These are phyloP conservation scores for Drosophila paramelanica DNA, from an alignment of 2,888 invertebrate species.

Conservation along the genomic window DNA sequence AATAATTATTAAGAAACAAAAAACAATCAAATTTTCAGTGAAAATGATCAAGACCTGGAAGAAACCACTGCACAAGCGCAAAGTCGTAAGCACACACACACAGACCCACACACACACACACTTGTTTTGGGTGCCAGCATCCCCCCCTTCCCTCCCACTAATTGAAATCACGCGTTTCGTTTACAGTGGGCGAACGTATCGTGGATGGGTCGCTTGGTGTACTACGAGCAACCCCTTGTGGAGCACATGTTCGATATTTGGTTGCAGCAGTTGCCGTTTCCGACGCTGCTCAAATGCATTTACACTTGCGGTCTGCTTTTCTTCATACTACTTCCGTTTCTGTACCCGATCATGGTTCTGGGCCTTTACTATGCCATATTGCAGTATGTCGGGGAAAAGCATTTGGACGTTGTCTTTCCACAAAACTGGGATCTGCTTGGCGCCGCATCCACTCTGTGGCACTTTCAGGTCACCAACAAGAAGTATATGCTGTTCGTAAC, in stretches of 20 bases:
- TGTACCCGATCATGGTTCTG: constrained; percentile 59
- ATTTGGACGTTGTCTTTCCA: constrained; percentile 41
- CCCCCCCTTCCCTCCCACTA: not conserved
- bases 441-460: constrained; percentile 42
- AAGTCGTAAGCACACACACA: constrained; percentile 62
- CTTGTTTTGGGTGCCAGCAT: not conserved
- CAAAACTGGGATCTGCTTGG: constrained; percentile 60
- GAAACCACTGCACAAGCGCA: constrained; percentile 79
- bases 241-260: constrained; percentile 71
- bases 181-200: constrained; percentile 73
- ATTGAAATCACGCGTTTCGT: too few relatives aligned
- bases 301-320: constrained; percentile 65
- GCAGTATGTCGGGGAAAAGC: constrained; percentile 70
- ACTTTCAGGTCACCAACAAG: constrained; percentile 62
- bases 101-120: not conserved
- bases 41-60: constrained; percentile 72
- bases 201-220: constrained; percentile 59
- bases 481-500: constrained; percentile 60
- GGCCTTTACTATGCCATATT: constrained; percentile 58
- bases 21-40: not conserved
- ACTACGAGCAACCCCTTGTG: constrained; percentile 75
- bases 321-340: constrained; percentile 62
- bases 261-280: constrained; percentile 80
- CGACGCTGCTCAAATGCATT: constrained; percentile 73
- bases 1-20: not conserved